Conservation (phyloP, 2,113 vertebrate genomes). For the Carassius carassius region DNA sequence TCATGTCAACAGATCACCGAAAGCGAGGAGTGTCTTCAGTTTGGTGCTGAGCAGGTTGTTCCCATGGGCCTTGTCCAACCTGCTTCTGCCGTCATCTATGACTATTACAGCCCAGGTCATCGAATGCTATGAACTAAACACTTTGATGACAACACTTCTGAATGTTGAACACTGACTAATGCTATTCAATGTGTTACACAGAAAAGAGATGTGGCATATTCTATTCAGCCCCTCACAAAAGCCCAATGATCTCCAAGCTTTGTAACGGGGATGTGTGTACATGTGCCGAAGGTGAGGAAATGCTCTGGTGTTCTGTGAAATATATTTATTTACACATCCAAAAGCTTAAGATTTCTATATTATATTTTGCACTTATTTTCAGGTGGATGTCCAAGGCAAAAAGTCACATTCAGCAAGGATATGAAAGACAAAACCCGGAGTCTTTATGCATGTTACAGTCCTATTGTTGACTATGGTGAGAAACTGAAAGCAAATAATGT, state of each 20-base stretch:
- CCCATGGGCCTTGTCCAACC: conserved; percentile 77
- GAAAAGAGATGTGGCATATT: conserved; percentile 69
- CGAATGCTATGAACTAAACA: background rate
- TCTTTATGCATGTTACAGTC: conserved; percentile 62
- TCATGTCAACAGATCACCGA: conserved; percentile 64
- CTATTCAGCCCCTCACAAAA: conserved; percentile 69
- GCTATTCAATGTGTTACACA: conserved; percentile 36
- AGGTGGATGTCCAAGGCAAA: conserved; percentile 66
- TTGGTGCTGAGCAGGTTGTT: conserved; percentile 71
- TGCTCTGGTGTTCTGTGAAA: background rate
- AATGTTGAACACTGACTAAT: background rate
- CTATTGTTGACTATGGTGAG: conserved; percentile 69
- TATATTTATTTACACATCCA: background rate
- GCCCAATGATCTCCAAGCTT: conserved; percentile 68
- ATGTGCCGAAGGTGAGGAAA: conserved; percentile 73
- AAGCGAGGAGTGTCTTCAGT: conserved; percentile 62
- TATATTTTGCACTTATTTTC: background rate
- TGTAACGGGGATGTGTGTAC: conserved; percentile 62
- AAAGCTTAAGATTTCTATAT: background rate
- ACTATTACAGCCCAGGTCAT: conserved; percentile 76
- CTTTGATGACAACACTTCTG: background rate
- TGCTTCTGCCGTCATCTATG: conserved; percentile 72
- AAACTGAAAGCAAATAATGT: background rate
- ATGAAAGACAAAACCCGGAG: conserved; percentile 37
- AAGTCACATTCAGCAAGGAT: conserved; percentile 64